Evolutionary conservation across 2,113 vertebrate genomes (phyloP).

Genomic region (Formicarius rufipectus): DNA sequence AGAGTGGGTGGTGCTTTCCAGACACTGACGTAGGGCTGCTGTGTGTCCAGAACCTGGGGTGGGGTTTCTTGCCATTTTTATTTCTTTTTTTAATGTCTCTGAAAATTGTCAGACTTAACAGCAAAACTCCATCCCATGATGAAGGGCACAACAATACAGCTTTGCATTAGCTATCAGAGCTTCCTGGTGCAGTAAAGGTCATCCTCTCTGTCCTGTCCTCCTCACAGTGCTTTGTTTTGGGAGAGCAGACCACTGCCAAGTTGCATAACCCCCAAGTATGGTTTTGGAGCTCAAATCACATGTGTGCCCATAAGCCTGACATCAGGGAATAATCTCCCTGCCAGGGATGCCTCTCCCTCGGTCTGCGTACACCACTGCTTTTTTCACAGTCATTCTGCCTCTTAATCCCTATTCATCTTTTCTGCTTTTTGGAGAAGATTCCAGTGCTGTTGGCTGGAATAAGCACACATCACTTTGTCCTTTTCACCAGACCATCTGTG

Average conservation of each 20-base stretch:
- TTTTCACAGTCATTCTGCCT: not conserved
- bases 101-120: not conserved
- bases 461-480: constrained; percentile 23
- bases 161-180: not conserved
- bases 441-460: not conserved
- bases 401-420: not conserved
- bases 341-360: not conserved
- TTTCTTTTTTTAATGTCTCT: not conserved
- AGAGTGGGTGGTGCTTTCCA: not conserved
- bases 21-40: not conserved
- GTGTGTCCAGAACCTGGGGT: not conserved
- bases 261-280: not conserved
- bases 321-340: constrained; percentile 19
- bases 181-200: not conserved
- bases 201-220: not conserved
- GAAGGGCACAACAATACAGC: not conserved
- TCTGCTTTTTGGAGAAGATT: constrained; percentile 30
- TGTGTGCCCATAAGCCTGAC: not conserved
- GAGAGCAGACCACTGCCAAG: not conserved
- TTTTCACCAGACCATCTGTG: constrained; percentile 53
- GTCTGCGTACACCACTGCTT: not conserved
- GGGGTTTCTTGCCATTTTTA: not conserved
- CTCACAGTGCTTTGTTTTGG: not conserved
- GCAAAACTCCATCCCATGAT: not conserved
- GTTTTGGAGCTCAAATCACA: not conserved